A percentile compares a stretch with the other conserved stretches of the same genome.
phyloP scores from a whole-genome alignment of 2,888 invertebrate genomes.

The Stictocephala bisonia region DNA sequence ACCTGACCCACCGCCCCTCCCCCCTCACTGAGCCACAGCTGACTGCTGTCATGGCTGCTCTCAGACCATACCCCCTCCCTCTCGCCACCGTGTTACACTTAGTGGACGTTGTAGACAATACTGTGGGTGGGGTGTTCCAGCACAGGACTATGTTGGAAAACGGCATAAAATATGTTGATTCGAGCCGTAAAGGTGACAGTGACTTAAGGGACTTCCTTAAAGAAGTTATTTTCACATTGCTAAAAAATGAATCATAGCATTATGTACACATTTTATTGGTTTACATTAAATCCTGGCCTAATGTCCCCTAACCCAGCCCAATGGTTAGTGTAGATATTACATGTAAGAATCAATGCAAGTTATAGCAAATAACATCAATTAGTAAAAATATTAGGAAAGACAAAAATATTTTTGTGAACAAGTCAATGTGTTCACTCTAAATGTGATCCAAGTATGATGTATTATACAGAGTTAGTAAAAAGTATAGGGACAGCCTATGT shows the following conservation, averaged over 20 bases:
- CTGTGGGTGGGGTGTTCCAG: slow-evolving; percentile 1
- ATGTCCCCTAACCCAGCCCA: too few relatives aligned
- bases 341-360: too few relatives aligned
- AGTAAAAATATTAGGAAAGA: too few relatives aligned
- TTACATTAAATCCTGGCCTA: too few relatives aligned
- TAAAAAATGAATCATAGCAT: slow-evolving; percentile 2
- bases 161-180: slow-evolving; percentile 10
- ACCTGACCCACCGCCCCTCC: not conserved
- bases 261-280: too few relatives aligned
- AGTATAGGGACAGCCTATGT: too few relatives aligned
- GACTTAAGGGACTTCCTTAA: slow-evolving; percentile 6
- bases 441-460: too few relatives aligned
- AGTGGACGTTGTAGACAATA: slow-evolving; percentile 7
- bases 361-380: too few relatives aligned
- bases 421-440: too few relatives aligned
- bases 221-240: slow-evolving; percentile 1
- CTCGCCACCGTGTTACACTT: not conserved
- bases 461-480: too few relatives aligned
- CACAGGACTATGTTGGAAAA: slow-evolving; percentile 23
- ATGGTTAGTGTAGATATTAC: too few relatives aligned
- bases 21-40: slow-evolving; percentile 15
- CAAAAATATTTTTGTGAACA: too few relatives aligned
- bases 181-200: not conserved
- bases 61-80: not conserved
- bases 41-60: slow-evolving; percentile 5